Conservation (phyloP, 2,888 invertebrate species). For the Parelbella ahira region DNA sequence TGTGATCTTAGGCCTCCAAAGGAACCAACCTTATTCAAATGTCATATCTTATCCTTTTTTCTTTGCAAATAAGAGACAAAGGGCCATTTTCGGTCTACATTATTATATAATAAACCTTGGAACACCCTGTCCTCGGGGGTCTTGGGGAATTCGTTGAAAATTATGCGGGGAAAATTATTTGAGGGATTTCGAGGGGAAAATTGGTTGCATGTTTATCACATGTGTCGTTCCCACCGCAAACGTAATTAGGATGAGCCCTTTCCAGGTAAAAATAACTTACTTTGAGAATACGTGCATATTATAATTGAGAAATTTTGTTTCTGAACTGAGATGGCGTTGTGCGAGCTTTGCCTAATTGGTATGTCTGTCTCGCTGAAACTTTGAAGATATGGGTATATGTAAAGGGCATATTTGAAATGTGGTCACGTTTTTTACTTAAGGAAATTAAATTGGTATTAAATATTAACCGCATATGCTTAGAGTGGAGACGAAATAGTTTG, state of each 20-base stretch:
- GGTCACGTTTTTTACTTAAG: constrained; percentile 7
- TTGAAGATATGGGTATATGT: constrained; percentile 1
- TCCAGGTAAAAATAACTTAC: constrained; percentile 19
- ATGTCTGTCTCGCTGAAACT: constrained; percentile 10
- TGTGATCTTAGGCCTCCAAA: constrained; percentile 22
- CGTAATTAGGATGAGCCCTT: constrained; percentile 17
- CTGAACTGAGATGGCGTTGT: not conserved
- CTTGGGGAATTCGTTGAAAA: constrained; percentile 16
- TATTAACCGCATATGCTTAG: not conserved
- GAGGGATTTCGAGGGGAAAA: constrained; percentile 18
- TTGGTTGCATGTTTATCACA: constrained; percentile 17
- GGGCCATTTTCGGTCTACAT: constrained; percentile 18
- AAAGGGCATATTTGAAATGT: constrained; percentile 1
- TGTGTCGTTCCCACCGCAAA: constrained; percentile 12
- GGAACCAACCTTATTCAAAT: constrained; percentile 24
- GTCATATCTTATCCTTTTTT: constrained; percentile 26
- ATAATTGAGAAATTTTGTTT: constrained; percentile 17
- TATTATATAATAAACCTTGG: constrained; percentile 22
- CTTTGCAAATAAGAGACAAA: constrained; percentile 25
- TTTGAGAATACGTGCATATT: constrained; percentile 13
- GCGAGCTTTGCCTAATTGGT: constrained; percentile 11
- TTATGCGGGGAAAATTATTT: constrained; percentile 23
- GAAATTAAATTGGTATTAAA: constrained; percentile 3
- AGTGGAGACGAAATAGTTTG: too few species aligned
- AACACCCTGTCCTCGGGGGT: constrained; percentile 6